Evolutionary conservation across 2,888 invertebrate genomes (phyloP).

Genomic region (Achlya flavicornis): DNA sequence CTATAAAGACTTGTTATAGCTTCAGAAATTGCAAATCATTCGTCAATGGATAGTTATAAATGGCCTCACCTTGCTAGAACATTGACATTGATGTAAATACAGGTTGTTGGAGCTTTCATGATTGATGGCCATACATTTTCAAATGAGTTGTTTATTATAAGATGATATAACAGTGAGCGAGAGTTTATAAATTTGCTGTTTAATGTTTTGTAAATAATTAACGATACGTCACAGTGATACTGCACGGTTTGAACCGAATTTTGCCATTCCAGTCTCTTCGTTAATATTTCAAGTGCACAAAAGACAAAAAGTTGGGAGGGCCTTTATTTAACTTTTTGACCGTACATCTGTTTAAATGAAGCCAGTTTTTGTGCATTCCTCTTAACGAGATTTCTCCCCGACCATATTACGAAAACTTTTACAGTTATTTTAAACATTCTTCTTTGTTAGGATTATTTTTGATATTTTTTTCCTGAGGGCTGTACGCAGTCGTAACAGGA

Average conservation of each 20-base stretch:
- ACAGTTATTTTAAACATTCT: constrained; percentile 70
- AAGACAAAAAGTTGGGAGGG: constrained; percentile 36
- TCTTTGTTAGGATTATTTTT: constrained; percentile 38
- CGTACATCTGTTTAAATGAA: constrained; percentile 68
- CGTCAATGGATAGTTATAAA: constrained; percentile 56
- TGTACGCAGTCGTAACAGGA: constrained; percentile 48
- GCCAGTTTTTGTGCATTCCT: constrained; percentile 69
- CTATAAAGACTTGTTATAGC: constrained; percentile 45
- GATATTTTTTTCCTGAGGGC: constrained; percentile 34
- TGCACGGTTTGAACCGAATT: constrained; percentile 47
- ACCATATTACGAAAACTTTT: constrained; percentile 61
- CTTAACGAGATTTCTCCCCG: constrained; percentile 64
- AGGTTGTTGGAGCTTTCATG: constrained; percentile 41
- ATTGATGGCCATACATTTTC: constrained; percentile 42
- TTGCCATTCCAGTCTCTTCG: constrained; percentile 60
- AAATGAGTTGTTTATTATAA: constrained; percentile 23
- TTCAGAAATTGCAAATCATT: constrained; percentile 64
- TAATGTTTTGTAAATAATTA: constrained; percentile 13
- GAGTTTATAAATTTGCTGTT: constrained; percentile 27
- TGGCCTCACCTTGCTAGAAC: constrained; percentile 53
- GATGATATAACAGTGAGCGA: constrained; percentile 32
- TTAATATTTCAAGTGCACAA: constrained; percentile 69
- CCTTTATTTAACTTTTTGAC: constrained; percentile 65
- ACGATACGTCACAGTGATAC: constrained; percentile 25
- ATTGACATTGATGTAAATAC: constrained; percentile 60